A percentile compares a stretch with the other conserved stretches of the same genome.
Conservation (phyloP, 2,888 invertebrate genomes). For the Caenorhabditis macrosperma region DNA sequence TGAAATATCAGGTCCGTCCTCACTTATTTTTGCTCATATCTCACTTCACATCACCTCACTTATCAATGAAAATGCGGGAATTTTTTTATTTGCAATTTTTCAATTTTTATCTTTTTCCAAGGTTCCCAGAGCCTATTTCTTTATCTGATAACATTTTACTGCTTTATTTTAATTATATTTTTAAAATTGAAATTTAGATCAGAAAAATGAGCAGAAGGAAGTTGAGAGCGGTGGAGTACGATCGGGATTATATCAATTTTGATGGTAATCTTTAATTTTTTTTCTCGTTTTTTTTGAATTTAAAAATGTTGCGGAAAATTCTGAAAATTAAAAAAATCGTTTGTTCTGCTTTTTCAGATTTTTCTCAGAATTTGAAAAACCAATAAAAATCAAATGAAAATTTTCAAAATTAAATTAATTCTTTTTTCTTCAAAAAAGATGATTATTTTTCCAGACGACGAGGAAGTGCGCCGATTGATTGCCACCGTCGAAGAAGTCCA, state of each 20-base stretch:
- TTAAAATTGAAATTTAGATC: neutral
- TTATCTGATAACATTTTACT: neutral
- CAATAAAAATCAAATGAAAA: neutral
- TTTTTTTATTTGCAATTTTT: neutral
- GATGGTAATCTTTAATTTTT: too few relatives aligned
- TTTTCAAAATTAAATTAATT: too few relatives aligned
- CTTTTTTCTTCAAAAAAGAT: too few relatives aligned
- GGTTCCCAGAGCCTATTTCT: neutral
- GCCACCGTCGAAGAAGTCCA: slow-evolving; percentile 60
- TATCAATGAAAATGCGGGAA: slow-evolving; percentile 2
- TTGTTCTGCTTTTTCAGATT: too few relatives aligned
- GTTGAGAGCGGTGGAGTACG: slow-evolving; percentile 62
- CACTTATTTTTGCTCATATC: neutral
- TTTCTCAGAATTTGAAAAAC: neutral
- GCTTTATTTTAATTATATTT: neutral
- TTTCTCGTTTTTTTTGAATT: neutral
- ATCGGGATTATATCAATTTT: slow-evolving; percentile 59
- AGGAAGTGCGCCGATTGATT: slow-evolving; percentile 55
- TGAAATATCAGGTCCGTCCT: neutral
- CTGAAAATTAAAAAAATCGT: neutral
- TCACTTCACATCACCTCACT: neutral
- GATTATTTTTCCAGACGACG: slow-evolving; percentile 56
- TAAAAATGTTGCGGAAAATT: slow-evolving; percentile 1
- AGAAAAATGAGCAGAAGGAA: slow-evolving; percentile 64
- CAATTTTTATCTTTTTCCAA: neutral